Evolutionary conservation across 2,113 vertebrate genomes (phyloP).

Genomic region (Climacteris rufus): DNA sequence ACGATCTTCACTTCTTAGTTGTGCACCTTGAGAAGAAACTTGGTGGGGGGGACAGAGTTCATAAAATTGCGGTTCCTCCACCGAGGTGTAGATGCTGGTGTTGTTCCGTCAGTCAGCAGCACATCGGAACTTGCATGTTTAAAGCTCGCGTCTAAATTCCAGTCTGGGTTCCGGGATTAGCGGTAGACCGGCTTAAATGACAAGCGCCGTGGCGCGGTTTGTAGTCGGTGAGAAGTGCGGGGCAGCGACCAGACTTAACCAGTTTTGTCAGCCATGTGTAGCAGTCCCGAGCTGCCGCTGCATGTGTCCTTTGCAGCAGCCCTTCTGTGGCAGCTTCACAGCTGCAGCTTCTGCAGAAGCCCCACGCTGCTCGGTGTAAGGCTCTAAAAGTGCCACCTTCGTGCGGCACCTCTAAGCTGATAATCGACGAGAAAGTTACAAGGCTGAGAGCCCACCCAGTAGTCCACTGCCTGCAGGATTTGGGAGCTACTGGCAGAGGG

Average conservation of each 20-base stretch:
- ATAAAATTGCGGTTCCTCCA: accelerated
- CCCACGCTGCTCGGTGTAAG: background rate
- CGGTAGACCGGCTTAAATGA: background rate
- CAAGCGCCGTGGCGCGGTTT: accelerated
- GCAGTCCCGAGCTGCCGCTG: background rate
- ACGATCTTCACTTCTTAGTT: background rate
- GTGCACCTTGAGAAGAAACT: background rate
- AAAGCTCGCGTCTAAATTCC: background rate
- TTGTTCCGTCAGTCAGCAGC: no score
- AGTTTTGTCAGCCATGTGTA: accelerated
- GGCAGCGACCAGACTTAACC: background rate
- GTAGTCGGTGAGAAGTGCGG: background rate
- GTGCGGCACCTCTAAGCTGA: background rate
- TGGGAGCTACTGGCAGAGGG: accelerated
- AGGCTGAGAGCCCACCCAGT: background rate
- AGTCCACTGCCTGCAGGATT: background rate
- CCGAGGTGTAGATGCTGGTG: background rate
- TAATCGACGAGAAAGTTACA: background rate
- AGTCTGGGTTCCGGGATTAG: background rate
- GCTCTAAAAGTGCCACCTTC: background rate
- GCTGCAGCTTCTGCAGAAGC: background rate
- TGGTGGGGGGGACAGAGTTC: no score
- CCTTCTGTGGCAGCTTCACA: background rate
- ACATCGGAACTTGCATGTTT: accelerated
- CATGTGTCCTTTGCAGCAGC: accelerated